Evolutionary conservation across 2,888 invertebrate species (phyloP), one percentile per base, ranked within the genome.

Genomic region (Meghimatium bilineatum): DNA sequence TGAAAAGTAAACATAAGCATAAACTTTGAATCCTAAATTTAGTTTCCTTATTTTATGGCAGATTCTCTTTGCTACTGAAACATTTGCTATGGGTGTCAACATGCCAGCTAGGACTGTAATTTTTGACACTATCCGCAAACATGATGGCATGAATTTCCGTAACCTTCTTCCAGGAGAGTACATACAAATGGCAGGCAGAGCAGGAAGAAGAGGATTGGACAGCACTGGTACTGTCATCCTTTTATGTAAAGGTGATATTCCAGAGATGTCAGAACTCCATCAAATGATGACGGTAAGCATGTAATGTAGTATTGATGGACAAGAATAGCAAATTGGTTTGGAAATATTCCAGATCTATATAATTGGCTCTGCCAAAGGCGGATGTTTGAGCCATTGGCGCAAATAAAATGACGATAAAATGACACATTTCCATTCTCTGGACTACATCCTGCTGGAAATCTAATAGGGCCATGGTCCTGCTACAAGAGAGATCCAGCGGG

Each of bases 61-160:
- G 96, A 95, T 99, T 76, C 94, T 99, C 10, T 99, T 99, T 94
- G 99, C 99, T 0, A 99, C 99, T 0, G 99, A 99, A 95, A 99
- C 99, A 0, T 99, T 99, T 94, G 99, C 99, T 0, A 99, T 99
- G 98, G 99, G 99, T 0, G 98, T 99, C 2, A 99, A 99, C 94
- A 99, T 99, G 99, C 99, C 99, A 0, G 98, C 99, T 0, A 95
- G 98, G 29, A 99, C 99, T 0, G 99, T 99, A 0, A 96, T 99
- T 26, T 99, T 99, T 93, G 99, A 99, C 94, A 96, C 97, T 12
- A 96, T 96, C 66, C 95, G 95, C 36, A 99, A 99, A 94, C 98
- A 96, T 92, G 99, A 99, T 93, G 99, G 99, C 0, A 94, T 95
- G 8, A 95, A 95, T 88, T 95, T 95, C 82, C 95, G 99, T 20